Conservation (phyloP, 2,888 invertebrate species). For the Zeuzera pyrina region DNA sequence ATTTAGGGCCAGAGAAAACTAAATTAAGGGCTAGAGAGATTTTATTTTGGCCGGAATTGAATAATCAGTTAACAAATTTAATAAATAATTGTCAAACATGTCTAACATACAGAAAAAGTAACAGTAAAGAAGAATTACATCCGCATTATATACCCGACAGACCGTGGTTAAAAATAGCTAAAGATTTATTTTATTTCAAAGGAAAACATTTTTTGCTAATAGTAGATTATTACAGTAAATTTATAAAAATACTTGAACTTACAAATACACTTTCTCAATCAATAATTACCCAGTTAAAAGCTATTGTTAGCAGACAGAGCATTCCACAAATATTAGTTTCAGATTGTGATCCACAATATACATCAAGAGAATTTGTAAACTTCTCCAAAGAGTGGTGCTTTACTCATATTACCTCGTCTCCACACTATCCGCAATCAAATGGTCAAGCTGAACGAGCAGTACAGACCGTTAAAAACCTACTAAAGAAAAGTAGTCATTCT, state of each 20-base stretch:
- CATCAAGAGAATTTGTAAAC: constrained; percentile 6
- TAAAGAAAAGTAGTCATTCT: constrained; percentile 5
- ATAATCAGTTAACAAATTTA: too few species aligned
- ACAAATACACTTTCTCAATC: not conserved
- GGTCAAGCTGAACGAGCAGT: constrained; percentile 16
- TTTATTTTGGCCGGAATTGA: too few species aligned
- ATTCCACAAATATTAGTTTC: not conserved
- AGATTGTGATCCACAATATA: not conserved
- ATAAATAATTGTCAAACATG: too few species aligned
- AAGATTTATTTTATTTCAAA: not conserved
- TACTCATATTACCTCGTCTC: constrained; percentile 13
- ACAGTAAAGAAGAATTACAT: not conserved
- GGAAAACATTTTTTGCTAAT: not conserved
- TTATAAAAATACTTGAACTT: not conserved
- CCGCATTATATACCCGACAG: not conserved
- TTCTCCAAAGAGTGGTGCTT: constrained; percentile 16
- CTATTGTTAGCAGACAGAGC: not conserved
- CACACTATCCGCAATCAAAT: constrained; percentile 15
- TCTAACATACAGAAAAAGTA: not conserved
- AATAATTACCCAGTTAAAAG: not conserved
- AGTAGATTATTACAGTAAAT: not conserved
- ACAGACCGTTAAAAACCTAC: constrained; percentile 14
- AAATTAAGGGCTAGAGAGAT: too few species aligned
- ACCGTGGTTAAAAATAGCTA: not conserved
- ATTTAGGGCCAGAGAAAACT: too few species aligned